Base-by-base conservation (phyloP, 2,797 vertebrate genomes). In the Chromobotia macracanthus region DNA sequence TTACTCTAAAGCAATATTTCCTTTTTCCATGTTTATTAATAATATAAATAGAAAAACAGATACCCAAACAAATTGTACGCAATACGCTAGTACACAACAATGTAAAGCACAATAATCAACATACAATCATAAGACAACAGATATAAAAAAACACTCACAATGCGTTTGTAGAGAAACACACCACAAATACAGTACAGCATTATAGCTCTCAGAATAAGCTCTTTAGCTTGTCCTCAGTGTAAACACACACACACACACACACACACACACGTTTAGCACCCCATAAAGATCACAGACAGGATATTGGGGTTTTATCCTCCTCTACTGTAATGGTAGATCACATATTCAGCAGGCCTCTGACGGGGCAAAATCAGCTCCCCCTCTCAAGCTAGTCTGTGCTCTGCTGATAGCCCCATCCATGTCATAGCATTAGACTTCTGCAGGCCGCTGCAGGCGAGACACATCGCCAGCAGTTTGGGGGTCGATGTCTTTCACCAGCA, bases 371-470 rank as follows among this genome's bases (percentile, higher is more conserved):
- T 68, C 75, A 61, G 75, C 73, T 76, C 66, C 66, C 79, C 41
- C 78, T 79, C 51, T 74, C 72, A 68, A 67, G 67, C 51, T 50
- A 77, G 87, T 81, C 86, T 87, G 85, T 81, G 79, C 60, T 64
- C 79, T 63, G 78, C 86, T 82, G 82, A 90, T 91, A 92, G 89
- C 89, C 89, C 84, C 84, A 87, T 88, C 90, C 90, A 91, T 92
- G 89, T 92, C 92, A 91, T 90, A 86, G 90, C 87, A 91, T 92
- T 92, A 92, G 86, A 55, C 51, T 12, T 12, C 68, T 55, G 68
- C 74, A 58, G 75, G 81, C 70, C 66, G 76, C 89, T 84, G 85
- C 28, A 89, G 89, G 88, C 87, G 84, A 84, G 88, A 90, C 90
- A 88, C 85, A 88, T 86, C 82, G 75, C 90, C 90, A 89, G 87